Evolutionary conservation across 2,888 invertebrate species (phyloP), one percentile per base, ranked within the genome.

Genomic region (Cryptus armator): DNA sequence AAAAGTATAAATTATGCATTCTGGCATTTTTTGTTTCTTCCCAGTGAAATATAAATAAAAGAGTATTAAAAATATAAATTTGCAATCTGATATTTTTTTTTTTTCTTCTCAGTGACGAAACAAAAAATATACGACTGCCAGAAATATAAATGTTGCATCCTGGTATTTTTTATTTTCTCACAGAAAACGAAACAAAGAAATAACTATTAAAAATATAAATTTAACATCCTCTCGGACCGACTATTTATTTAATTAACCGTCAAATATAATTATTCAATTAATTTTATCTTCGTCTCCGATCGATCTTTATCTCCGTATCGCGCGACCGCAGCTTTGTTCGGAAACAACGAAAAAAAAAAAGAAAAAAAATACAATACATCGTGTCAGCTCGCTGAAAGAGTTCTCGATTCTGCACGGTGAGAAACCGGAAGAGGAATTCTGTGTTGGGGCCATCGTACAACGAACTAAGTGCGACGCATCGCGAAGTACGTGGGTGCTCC

Each of bases 341-440:
- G 37, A 37, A 37, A 10, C 0, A 24, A 7, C 10, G 19, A 7
- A 56, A 56, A 37, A 37, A 37, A 37, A 37, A 48, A 48, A 2
- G 6, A n/a, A 48, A 10, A 10, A n/a, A 48, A 32, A 32, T 24
- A 56, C 76, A 64, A 51, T 68, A 48, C 46, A 32, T 67, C 37
- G 46, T 56, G 53, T 12, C 16, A 37, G 14, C 29, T 9, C 43
- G 76, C 70, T 32, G 66, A 64, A 51, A 44, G 19, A 68, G 43
- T 66, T 67, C 29, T 19, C 53, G 24, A 68, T 48, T 43, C 44
- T 16, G 48, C 44, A 16, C 4, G 43, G 19, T 67, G 66, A 44
- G 62, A 29, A 64, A 62, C 74, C 74, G 74, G 74, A 74, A 74
- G 74, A 32, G 5, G 29, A n/a, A 62, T 74, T n/a, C 59, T 10